Base-by-base conservation (phyloP, 2,113 vertebrate genomes). In the Sinosuthora webbiana region DNA sequence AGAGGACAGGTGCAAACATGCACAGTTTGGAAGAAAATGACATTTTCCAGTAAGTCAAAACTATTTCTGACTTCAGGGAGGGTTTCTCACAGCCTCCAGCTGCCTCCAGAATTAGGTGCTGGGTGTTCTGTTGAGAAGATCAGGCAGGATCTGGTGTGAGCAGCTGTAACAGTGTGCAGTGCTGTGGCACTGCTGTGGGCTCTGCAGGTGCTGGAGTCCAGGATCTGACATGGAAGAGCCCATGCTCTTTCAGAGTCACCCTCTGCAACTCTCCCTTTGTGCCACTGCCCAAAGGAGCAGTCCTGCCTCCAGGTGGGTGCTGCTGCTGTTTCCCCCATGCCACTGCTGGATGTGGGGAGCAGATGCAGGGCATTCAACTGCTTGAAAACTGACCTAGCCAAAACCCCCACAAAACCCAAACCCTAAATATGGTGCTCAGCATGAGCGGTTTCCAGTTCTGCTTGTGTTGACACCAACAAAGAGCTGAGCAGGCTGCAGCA, bases 211-310 rank as follows among this genome's bases (percentile, higher is more conserved):
- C 31, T 55, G 57, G 25, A 63, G 18, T 14, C 28, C 19, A 0
- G 2, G 13, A 6, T 68, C 62, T 47, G 67, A 71, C 31, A 7
- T 4, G 6, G 33, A 80, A 64, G 31, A 81, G 15, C 27, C 31
- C 1, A 1, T 0, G 0, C 13, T 60, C 13, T 57, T 60, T 57
- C 30, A 45, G 20, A 23, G 50, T 60, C 50, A 33, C 22, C 25
- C 20, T 56, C 39, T 25, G 14, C 10, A 41, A 5, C 39, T 42
- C 16, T 47, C 14, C 6, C 19, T 81, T 62, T 45, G 27, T 71
- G 70, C 42, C 41, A 7, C 55, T 70, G 31, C 30, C 67, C 30
- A 37, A 56, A 84, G 70, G 28, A 63, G n/a, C 41, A 12, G 7
- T 41, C 17, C 10, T 30, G 20, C 25, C 35, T 74, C 50, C 65